Evolutionary conservation across 2,888 invertebrate genomes (phyloP), one percentile per base, ranked within the genome.

Genomic region (Ichneumoninae sp.): DNA sequence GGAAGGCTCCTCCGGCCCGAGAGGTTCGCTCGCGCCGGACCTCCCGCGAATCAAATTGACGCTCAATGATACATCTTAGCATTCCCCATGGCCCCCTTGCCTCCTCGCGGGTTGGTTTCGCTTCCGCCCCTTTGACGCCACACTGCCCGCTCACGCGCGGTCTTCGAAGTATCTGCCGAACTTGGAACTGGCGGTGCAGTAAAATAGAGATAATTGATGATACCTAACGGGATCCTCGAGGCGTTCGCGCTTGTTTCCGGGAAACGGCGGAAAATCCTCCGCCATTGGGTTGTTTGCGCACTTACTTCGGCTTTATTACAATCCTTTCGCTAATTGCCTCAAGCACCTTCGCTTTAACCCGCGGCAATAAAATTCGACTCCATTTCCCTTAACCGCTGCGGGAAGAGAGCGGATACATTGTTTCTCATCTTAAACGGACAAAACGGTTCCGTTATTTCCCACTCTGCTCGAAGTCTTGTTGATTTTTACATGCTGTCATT

Each of bases 201-300:
- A 66, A 52, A 76, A 47, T 65, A 36, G 36, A 50, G 57, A 76
- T 82, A 78, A 82, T 74, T 54, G 72, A 78, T 78, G 50, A 82
- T 78, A 50, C 68, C 52, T 60, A 82, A 82, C 78, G 78, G 72
- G 40, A 16, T 69, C 52, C 68, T 13, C 30, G 60, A 71, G 57
- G 30, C 72, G 71, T 82, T 52, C 72, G 68, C 16, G 36, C 16
- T n/a, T 3, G n/a, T 77, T 78, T 72, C 78, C 75, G 50, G 57
- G 68, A 72, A 82, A 57, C 40, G 19, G 40, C 26, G 76, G 69
- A 60, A 85, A 78, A 85, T 52, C 54, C 10, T 54, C 33, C 36
- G 36, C 68, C 33, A 19, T 22, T 50, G 52, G 10, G 22, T 77
- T 66, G 71, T 66, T 44, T 22, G 71, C 47, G 77, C 57, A 71